Percentiles rank a stretch among this genome's conserved stretches.
Conservation (phyloP, 2,888 invertebrate species). For the Xestia ashworthii region DNA sequence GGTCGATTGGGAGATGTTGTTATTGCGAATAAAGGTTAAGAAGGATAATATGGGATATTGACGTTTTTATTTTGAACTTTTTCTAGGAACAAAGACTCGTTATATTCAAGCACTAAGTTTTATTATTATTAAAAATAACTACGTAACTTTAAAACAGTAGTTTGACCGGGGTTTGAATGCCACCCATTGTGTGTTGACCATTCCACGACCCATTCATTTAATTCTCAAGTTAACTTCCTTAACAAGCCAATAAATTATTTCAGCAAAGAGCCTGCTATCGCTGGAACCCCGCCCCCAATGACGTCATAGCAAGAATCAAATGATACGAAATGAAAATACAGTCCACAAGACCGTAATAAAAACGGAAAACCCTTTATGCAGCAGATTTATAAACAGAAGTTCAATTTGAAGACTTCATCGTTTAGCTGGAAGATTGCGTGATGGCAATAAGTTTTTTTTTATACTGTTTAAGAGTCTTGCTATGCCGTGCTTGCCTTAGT, state of each 20-base stretch:
- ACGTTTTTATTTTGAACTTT: background rate
- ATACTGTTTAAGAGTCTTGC: too few species aligned
- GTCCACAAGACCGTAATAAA: slow-evolving; percentile 37
- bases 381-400: background rate
- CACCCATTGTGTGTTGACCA: background rate
- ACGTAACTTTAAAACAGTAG: background rate
- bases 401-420: background rate
- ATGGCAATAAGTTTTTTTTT: too few species aligned
- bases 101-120: background rate
- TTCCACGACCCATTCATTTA: slow-evolving; percentile 2
- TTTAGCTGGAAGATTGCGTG: background rate
- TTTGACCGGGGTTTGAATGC: background rate
- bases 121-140: background rate
- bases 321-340: slow-evolving; percentile 25
- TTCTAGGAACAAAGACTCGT: background rate
- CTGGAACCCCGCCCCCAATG: slow-evolving; percentile 42
- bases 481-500: too few species aligned
- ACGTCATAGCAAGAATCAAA: slow-evolving; percentile 46
- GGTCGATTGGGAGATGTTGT: slow-evolving; percentile 9
- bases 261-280: slow-evolving; percentile 5
- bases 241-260: slow-evolving; percentile 21
- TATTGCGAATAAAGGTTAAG: slow-evolving; percentile 23
- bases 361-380: slow-evolving; percentile 21
- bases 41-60: background rate
- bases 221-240: background rate